Evolutionary conservation across 1,140 invertebrate genomes (phyloP).

Genomic region (Diabrotica virgifera): DNA sequence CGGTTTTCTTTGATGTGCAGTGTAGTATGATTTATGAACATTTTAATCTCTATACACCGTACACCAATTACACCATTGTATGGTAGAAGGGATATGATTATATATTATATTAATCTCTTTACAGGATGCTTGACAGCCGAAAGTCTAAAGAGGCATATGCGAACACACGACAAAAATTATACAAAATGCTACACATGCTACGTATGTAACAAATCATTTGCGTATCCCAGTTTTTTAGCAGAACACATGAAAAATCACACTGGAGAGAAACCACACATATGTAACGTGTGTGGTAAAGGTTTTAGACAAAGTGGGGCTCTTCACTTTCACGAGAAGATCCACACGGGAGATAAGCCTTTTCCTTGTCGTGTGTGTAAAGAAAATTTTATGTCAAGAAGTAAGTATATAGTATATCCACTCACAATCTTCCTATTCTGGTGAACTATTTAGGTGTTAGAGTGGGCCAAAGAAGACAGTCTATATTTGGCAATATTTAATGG

Average conservation of each 20-base stretch:
- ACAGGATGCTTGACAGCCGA: neutral
- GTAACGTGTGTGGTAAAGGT: conserved; percentile 26
- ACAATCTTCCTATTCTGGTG: conserved; percentile 43
- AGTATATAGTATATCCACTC: conserved; percentile 20
- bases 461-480: conserved; percentile 1
- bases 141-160: conserved; percentile 24
- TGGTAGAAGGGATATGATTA: no score
- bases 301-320: conserved; percentile 32
- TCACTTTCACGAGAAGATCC: conserved; percentile 28
- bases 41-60: neutral
- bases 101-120: no score
- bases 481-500: no score
- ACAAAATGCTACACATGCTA: conserved; percentile 4
- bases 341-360: conserved; percentile 29
- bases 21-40: conserved; percentile 4
- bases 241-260: neutral
- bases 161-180: conserved; percentile 23
- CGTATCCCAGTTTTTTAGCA: neutral
- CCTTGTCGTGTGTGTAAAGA: conserved; percentile 30
- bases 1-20: no score
- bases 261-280: conserved; percentile 22
- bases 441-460: conserved; percentile 47
- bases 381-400: conserved; percentile 13
- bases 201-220: neutral
- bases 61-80: no score